These are phyloP conservation scores for Hormiphora californensis DNA, from an alignment of 37 sponge, comb jelly and placozoan genomes.

Conservation along the genomic window DNA sequence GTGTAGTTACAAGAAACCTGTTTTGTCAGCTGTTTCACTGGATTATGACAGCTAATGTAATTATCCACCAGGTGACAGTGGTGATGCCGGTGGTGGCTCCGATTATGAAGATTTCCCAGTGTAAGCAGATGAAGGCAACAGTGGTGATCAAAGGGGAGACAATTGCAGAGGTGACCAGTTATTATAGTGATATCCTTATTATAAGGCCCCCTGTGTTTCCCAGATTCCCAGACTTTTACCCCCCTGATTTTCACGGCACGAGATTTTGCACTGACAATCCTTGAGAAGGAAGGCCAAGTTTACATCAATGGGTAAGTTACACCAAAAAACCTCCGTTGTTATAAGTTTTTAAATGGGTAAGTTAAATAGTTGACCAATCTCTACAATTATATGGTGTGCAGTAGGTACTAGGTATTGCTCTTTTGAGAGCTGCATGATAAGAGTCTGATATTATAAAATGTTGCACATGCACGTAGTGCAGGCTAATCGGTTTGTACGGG, in stretches of 20 bases:
- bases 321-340: not conserved
- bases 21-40: not conserved
- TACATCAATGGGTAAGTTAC: slow-evolving; percentile 75
- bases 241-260: slow-evolving; percentile 54
- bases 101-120: slow-evolving; percentile 68
- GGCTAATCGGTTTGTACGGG: too few species aligned
- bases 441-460: too few species aligned
- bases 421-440: too few species aligned
- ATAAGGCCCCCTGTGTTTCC: not conserved
- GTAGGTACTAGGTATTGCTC: too few species aligned
- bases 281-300: slow-evolving; percentile 56
- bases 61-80: slow-evolving; percentile 72
- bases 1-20: not conserved
- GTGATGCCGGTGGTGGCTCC: slow-evolving; percentile 79
- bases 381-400: too few species aligned
- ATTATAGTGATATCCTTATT: not conserved
- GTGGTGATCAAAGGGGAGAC: slow-evolving; percentile 62
- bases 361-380: not conserved
- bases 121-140: slow-evolving; percentile 62
- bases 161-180: slow-evolving; percentile 60
- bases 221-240: not conserved
- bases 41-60: not conserved
- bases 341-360: not conserved
- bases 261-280: slow-evolving; percentile 58
- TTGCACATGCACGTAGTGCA: too few species aligned